Evolutionary conservation across 2,797 vertebrate species (phyloP), one percentile per base, ranked within the genome.

Genomic region (Alcedo quadribrachys): DNA sequence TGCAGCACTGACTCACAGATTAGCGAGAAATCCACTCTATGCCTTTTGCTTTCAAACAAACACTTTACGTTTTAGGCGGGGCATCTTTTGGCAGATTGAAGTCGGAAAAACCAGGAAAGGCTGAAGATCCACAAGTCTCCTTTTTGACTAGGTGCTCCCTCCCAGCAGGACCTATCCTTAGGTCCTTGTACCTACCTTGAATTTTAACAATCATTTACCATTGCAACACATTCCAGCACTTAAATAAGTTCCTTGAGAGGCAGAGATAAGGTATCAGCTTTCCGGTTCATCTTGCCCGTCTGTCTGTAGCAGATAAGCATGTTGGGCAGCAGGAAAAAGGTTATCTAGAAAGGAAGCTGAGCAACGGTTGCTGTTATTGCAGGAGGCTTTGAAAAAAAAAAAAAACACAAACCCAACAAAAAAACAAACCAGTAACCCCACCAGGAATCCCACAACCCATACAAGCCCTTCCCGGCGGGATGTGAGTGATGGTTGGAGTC

Each of bases 291-390:
- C 90, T 86, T 95, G 93, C 87, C 85, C 82, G 92, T 87, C 91
- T 95, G 92, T 88, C 90, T 91, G 77, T 65, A 85, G 71, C 89
- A 94, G 95, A 96, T 94, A 86, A 95, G 93, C 75, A 63, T 10
- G 87, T 54, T 82, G 68, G 69, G 89, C 82, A 93, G 79, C 92
- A 96, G 96, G 94, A 97, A 97, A 94, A 87, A 74, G 92, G 89
- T 94, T 94, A 92, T 94, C 81, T 75, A 74, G 76, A 93, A 90
- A 97, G 97, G 97, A 97, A 97, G 92, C 46, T 14, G 46, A 66
- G 16, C 89, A 65, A 55, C 58, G 6, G 81, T 14, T 67, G 60
- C 89, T 94, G 87, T 94, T 96, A 79, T 94, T 95, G 85, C 92
- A 96, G 93, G 75, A 94, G 92, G 85, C 92, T 95, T 92, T 82